Base-by-base conservation (phyloP, 2,888 invertebrate genomes). In the Bibio marci region DNA sequence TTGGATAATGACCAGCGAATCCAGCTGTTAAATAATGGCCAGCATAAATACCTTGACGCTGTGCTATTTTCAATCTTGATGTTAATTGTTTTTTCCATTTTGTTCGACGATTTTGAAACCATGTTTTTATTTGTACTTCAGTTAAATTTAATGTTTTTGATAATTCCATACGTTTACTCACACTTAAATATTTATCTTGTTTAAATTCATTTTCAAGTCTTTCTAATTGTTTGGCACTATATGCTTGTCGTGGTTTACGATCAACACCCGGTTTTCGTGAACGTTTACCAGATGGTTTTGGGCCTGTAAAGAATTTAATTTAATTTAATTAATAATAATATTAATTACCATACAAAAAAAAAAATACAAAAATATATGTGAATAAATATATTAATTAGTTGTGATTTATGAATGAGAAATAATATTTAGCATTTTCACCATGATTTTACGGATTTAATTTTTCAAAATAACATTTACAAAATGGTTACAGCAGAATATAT, bases 1-100 rank as follows among this genome's bases (percentile, higher is more conserved):
- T 38, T 31, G 46, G 36, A 42, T 35, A 40, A 27, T 25, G 38
- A 14, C 44, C 42, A 35, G 41, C 36, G 35, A 46, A 42, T 11
- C 40, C 53, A 10, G 73, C 70, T 14, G 74, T 70, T 45, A 80
- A 73, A 50, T 79, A 76, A 44, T 76, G 74, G 1, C 76, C 70
- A 1, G 76, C 70, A 50, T 81, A 80, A 22, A 85, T 54, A 1
- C 83, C 85, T 53, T 88, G 87, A 2, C 87, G 65, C 52, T 88
- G 90, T 1, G 88, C 86, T 58, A 90, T 80, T 58, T 90, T 87
- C 45, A 92, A 62, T 3, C 88, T 66, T 0, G 88, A 83, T 1
- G 92, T 90, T 51, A 95, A 63, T 54, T 95, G 94, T 52, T 95
- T 95, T 64, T 95, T 92, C 92, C 92, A 94, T 57, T 95, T 94